Percentiles rank a stretch among this genome's conserved stretches.
Evolutionary conservation across 2,797 vertebrate species (phyloP).

Genomic region (Spinus pinus): DNA sequence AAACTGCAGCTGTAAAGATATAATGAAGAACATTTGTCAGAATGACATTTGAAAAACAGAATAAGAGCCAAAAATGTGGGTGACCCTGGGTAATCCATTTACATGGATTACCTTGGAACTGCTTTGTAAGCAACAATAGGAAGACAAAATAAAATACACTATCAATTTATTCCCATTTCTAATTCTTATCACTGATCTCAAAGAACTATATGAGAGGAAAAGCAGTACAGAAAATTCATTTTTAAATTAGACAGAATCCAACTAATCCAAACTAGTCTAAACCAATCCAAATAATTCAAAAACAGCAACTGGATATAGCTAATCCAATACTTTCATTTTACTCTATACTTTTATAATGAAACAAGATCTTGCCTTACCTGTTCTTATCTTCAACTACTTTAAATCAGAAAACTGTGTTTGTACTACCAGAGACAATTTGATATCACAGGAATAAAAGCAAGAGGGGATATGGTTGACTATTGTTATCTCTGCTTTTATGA

Average conservation of each 20-base stretch:
- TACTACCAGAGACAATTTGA: background rate
- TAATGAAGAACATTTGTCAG: slow-evolving; percentile 2
- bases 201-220: background rate
- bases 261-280: background rate
- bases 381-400: background rate
- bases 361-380: background rate
- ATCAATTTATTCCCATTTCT: background rate
- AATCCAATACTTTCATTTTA: background rate
- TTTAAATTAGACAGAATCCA: background rate
- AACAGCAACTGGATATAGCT: background rate
- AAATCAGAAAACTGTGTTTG: background rate
- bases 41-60: background rate
- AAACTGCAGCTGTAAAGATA: slow-evolving; percentile 80
- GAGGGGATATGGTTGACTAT: background rate
- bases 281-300: background rate
- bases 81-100: background rate
- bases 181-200: background rate
- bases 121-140: background rate
- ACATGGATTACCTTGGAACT: background rate
- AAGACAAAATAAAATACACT: background rate
- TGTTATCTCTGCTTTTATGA: background rate
- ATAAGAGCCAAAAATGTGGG: background rate
- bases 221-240: background rate
- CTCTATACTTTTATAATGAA: background rate
- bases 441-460: background rate